phyloP scores from a whole-genome alignment of 2,888 invertebrate species.

The Portevinia maculata region DNA sequence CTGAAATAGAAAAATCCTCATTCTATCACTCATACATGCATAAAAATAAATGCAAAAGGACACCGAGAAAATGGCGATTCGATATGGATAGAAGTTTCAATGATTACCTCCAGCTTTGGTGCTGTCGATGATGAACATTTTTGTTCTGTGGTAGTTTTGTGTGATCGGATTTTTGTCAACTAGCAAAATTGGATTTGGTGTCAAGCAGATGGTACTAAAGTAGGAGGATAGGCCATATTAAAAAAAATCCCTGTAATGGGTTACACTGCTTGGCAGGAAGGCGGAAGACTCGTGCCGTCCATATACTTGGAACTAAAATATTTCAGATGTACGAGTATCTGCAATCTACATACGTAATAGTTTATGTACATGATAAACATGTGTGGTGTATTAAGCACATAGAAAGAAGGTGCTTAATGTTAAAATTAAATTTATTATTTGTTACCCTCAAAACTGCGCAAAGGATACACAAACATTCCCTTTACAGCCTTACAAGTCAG shows the following conservation, averaged over 20 bases:
- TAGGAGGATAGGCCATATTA: constrained; percentile 55
- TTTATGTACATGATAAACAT: too few relatives aligned
- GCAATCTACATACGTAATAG: too few relatives aligned
- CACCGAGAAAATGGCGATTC: constrained; percentile 77
- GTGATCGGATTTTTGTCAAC: constrained; percentile 71
- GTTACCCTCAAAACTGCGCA: too few relatives aligned
- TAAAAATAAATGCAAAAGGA: constrained; percentile 70
- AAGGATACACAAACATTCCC: too few relatives aligned
- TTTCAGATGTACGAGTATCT: background rate
- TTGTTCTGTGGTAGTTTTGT: constrained; percentile 34
- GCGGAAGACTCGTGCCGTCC: constrained; percentile 38
- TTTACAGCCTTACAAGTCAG: too few relatives aligned
- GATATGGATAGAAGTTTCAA: constrained; percentile 70
- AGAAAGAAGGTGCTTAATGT: too few relatives aligned
- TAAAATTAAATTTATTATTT: too few relatives aligned
- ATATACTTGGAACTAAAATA: background rate
- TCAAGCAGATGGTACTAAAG: constrained; percentile 60
- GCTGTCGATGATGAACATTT: constrained; percentile 17
- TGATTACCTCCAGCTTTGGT: constrained; percentile 61
- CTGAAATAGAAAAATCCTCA: constrained; percentile 61
- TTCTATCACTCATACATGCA: constrained; percentile 37
- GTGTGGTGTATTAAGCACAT: too few relatives aligned
- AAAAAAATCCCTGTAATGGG: constrained; percentile 4
- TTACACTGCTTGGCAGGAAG: background rate
- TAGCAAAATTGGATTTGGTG: constrained; percentile 70